A percentile compares a stretch with the other conserved stretches of the same genome.
Evolutionary conservation across 1,140 invertebrate species (phyloP).

Genomic region (Oppia nitens): DNA sequence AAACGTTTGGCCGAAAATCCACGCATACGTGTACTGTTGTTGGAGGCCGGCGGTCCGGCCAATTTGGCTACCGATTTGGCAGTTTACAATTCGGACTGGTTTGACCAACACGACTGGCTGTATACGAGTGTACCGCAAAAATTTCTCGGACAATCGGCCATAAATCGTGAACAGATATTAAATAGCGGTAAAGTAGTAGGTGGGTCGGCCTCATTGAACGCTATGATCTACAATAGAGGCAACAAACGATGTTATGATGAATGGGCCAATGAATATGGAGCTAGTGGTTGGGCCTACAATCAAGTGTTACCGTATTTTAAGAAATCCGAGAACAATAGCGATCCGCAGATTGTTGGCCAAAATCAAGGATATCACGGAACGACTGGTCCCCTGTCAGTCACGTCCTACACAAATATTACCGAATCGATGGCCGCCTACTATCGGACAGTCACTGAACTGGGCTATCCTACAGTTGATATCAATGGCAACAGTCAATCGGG

Average conservation of each 20-base stretch:
- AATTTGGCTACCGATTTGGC: constrained; percentile 75
- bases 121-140: too few relatives aligned
- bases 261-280: constrained; percentile 72
- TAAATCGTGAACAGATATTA: too few relatives aligned
- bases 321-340: constrained; percentile 32
- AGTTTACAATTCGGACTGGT: too few relatives aligned
- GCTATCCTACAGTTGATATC: constrained; percentile 58
- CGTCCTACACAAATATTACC: constrained; percentile 12
- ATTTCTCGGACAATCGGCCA: too few relatives aligned
- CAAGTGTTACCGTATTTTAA: constrained; percentile 61
- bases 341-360: too few relatives aligned
- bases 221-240: constrained; percentile 82
- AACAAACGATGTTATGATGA: constrained; percentile 74
- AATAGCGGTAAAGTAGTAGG: constrained; percentile 28
- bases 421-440: constrained; percentile 56
- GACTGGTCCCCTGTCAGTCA: constrained; percentile 17
- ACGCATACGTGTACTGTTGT: constrained; percentile 41
- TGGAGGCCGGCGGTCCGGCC: constrained; percentile 82
- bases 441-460: constrained; percentile 56
- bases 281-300: constrained; percentile 72
- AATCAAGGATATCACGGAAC: constrained; percentile 27
- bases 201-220: constrained; percentile 78
- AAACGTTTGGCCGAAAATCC: too few relatives aligned
- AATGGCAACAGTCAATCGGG: constrained; percentile 62
- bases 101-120: too few relatives aligned